Evolutionary conservation across 2,113 vertebrate genomes (phyloP).

Genomic region (Hoplias malabaricus): DNA sequence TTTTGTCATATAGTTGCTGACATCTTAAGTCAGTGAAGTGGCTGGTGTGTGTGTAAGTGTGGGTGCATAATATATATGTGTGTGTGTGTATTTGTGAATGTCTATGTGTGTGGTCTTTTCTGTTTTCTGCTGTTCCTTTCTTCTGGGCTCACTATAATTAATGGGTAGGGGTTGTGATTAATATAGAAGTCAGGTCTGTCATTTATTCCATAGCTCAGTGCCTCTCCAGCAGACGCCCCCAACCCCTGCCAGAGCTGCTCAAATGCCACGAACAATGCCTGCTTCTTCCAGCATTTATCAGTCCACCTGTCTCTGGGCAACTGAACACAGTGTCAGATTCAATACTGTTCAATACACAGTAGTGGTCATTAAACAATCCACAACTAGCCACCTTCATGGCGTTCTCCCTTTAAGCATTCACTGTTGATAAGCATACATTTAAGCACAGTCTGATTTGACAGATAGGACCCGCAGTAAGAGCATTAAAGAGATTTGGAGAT

Average conservation of each 20-base stretch:
- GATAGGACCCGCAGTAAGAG: background rate
- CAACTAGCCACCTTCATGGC: background rate
- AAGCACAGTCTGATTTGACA: background rate
- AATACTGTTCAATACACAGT: too few relatives aligned
- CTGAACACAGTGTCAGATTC: background rate
- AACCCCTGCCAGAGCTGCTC: background rate
- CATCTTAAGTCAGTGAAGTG: background rate
- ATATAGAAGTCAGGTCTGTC: background rate
- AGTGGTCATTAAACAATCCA: background rate
- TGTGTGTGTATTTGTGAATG: too few relatives aligned
- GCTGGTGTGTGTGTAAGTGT: background rate
- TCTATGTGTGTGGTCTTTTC: background rate
- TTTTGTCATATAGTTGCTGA: background rate
- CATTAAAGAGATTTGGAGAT: conserved; percentile 4
- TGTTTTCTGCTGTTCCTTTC: background rate
- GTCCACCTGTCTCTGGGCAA: background rate
- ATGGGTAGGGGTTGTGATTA: background rate
- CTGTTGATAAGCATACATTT: background rate
- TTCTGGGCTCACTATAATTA: background rate
- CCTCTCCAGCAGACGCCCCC: background rate
- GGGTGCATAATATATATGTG: too few relatives aligned
- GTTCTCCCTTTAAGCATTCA: background rate
- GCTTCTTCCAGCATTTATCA: background rate
- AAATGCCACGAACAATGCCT: background rate
- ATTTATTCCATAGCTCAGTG: background rate